Base-by-base conservation (phyloP, 2,888 invertebrate genomes). In the Liodrosophila aerea region DNA sequence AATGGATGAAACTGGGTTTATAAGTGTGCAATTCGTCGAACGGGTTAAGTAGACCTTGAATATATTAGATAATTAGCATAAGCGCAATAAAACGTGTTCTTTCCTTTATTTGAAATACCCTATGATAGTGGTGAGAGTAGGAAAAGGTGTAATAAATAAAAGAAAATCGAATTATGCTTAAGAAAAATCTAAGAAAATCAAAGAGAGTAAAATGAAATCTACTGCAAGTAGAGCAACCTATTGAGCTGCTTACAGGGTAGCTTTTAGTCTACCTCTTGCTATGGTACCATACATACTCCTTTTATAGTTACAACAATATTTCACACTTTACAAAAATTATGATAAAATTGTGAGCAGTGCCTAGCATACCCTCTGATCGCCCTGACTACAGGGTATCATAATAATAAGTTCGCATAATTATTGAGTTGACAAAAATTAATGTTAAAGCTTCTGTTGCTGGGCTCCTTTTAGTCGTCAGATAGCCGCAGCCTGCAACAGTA, bases 21-120 rank as follows among this genome's bases (percentile, higher is more conserved):
- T 9, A 33, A 33, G 33, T 33, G 33, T 33, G 33, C 33, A 33
- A 2, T 22, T 22, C 5, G 5, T 5, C 33, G 33, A 33, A 33
- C 33, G 33, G 33, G 33, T 33, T 33, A 11, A 29, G 4, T 27
- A 41, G 27, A 13, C 27, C 41, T 41, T 27, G 27, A 41, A 27
- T 41, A 27, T 41, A 41, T 41, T 41, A 41, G 41, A 41, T 41
- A 41, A 41, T 29, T 41, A 29, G 29, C 29, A 8, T 41, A 16
- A 41, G 7, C 27, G 27, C 27, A n/a, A 27, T 13, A 41, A 27
- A 41, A 29, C 29, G 29, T 41, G 41, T 29, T 41, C 41, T 41
- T 33, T 33, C 41, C 1, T 29, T 41, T 15, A 39, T 39, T 18
- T n/a, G n/a, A 7, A 15, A 39, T 18, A 37, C 15, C 9, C 37